phyloP scores from a whole-genome alignment of 2,888 invertebrate genomes.

The Amphipyra tragopoginis region DNA sequence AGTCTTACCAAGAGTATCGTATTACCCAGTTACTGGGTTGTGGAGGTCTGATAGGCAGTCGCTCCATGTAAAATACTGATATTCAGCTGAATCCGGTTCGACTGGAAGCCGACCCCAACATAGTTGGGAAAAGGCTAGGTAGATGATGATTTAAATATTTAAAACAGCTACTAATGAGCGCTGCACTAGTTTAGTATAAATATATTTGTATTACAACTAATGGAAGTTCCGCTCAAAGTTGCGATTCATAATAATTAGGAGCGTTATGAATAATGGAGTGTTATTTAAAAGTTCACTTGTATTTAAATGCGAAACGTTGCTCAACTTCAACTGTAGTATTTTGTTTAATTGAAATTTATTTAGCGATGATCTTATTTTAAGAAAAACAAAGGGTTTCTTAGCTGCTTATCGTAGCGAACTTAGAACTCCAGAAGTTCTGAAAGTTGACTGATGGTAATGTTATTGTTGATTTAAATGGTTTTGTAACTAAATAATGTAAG shows the following conservation, averaged over 20 bases:
- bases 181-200: slow-evolving; percentile 9
- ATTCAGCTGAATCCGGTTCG: no score
- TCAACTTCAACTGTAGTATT: slow-evolving; percentile 18
- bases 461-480: slow-evolving; percentile 16
- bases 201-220: slow-evolving; percentile 27
- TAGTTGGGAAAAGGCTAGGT: no score
- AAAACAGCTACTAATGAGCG: slow-evolving; percentile 33
- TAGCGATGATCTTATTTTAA: slow-evolving; percentile 11
- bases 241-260: slow-evolving; percentile 26
- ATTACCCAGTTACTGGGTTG: no score
- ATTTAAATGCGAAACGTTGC: slow-evolving; percentile 19
- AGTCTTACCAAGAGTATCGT: no score
- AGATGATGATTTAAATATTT: slow-evolving; percentile 23
- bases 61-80: no score
- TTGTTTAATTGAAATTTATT: slow-evolving; percentile 24
- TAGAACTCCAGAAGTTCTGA: not conserved
- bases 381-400: slow-evolving; percentile 6
- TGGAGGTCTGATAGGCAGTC: no score
- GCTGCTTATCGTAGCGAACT: not conserved
- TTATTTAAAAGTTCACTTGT: slow-evolving; percentile 28
- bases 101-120: no score
- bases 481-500: not conserved
- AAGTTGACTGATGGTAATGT: slow-evolving; percentile 7
- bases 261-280: slow-evolving; percentile 38
- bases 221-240: slow-evolving; percentile 17